phyloP scores from a whole-genome alignment of 2,888 invertebrate species.

The Chaetogeoica ovagalla region DNA sequence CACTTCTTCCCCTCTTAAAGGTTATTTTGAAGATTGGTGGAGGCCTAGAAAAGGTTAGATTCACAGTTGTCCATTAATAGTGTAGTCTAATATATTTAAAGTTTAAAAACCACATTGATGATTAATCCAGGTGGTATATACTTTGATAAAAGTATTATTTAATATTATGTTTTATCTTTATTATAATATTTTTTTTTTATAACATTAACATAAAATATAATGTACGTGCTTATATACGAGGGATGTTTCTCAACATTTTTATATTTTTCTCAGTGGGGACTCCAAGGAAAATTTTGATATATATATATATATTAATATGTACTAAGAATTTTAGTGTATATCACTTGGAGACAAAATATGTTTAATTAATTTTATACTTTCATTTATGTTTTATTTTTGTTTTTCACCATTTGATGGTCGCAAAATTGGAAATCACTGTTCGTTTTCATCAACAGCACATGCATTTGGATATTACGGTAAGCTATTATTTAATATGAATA shows the following conservation, averaged over 20 bases:
- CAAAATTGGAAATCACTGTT: conserved; percentile 19
- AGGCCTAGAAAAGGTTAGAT: conserved; percentile 86
- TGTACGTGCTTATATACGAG: not conserved
- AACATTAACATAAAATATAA: not conserved
- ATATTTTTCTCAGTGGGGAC: too few relatives aligned
- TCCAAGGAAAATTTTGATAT: too few relatives aligned
- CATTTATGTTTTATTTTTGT: conserved; percentile 32
- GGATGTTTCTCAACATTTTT: too few relatives aligned
- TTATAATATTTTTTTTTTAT: not conserved
- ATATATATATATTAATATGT: not conserved
- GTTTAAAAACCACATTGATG: conserved; percentile 36
- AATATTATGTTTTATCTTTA: not conserved
- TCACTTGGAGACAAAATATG: conserved; percentile 24
- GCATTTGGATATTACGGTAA: conserved; percentile 99
- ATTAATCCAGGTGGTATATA: conserved; percentile 51
- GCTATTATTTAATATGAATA: conserved; percentile 67
- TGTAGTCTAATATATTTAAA: not conserved
- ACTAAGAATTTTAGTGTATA: conserved; percentile 36
- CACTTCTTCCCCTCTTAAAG: conserved; percentile 71
- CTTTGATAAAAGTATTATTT: conserved; percentile 25
- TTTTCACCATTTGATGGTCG: conserved; percentile 50
- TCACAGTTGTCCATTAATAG: conserved; percentile 61
- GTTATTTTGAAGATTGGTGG: conserved; percentile 98
- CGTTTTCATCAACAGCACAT: conserved; percentile 70
- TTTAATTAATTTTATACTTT: not conserved